These are phyloP conservation scores for Copsychus sechellarum DNA, from an alignment of 2,113 vertebrate genomes.

Conservation along the genomic window DNA sequence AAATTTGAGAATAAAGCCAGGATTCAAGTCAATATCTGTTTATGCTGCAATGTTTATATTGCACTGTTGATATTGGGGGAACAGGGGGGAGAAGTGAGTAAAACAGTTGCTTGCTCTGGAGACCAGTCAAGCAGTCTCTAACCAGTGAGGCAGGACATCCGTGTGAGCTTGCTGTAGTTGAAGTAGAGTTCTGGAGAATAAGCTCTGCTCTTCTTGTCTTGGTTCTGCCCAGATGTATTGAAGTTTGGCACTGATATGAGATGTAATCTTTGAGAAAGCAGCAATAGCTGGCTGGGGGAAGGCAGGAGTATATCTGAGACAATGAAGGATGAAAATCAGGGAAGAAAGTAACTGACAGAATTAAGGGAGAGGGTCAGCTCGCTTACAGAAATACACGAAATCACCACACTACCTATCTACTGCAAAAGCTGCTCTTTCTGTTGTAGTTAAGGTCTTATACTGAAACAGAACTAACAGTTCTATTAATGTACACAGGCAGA, in stretches of 20 bases:
- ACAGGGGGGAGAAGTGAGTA: not conserved
- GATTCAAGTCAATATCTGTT: not conserved
- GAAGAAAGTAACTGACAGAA: not conserved
- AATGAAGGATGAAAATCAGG: not conserved
- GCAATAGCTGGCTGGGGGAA: not conserved
- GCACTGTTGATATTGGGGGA: fast-evolving
- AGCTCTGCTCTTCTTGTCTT: not conserved
- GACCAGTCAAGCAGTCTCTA: not conserved
- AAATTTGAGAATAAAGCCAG: not conserved
- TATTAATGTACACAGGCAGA: not conserved
- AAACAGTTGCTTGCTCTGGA: not conserved
- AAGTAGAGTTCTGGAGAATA: not conserved
- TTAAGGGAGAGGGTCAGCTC: not conserved
- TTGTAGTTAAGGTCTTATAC: not conserved
- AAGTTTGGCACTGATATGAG: not conserved
- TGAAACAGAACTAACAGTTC: not conserved
- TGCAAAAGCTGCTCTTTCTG: not conserved
- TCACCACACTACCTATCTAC: not conserved
- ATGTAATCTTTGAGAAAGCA: not conserved
- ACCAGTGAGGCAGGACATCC: not conserved
- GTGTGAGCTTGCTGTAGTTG: not conserved
- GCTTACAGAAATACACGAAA: not conserved
- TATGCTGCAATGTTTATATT: not conserved
- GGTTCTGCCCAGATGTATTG: not conserved
- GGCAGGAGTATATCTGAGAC: not conserved